phyloP scores from a whole-genome alignment of 2,888 invertebrate genomes.

The Holacanthella duospinosa region DNA sequence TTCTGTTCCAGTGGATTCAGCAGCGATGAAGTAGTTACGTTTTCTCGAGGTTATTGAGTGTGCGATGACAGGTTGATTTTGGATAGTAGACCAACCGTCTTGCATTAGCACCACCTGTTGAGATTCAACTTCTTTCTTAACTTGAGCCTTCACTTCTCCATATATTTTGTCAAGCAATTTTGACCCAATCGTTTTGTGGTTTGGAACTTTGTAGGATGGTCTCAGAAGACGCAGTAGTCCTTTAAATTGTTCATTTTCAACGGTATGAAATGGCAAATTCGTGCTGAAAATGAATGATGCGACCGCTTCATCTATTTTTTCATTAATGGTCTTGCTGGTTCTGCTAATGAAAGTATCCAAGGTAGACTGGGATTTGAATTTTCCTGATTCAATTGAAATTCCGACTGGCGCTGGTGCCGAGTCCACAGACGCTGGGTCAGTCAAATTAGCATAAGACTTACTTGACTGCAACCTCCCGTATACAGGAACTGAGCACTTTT shows the following conservation, averaged over 20 bases:
- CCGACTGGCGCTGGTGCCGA: too few relatives aligned
- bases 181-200: slow-evolving; percentile 4
- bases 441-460: too few relatives aligned
- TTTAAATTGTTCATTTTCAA: slow-evolving; percentile 16
- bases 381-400: too few relatives aligned
- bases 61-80: slow-evolving; percentile 16
- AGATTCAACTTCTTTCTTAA: neutral
- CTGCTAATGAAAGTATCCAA: too few relatives aligned
- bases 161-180: slow-evolving; percentile 10
- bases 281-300: slow-evolving; percentile 10
- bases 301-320: too few relatives aligned
- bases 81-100: slow-evolving; percentile 20
- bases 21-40: slow-evolving; percentile 9
- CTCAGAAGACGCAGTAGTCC: slow-evolving; percentile 1
- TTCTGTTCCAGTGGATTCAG: slow-evolving; percentile 7
- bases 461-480: too few relatives aligned
- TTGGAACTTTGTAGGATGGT: slow-evolving; percentile 14
- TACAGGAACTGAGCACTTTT: too few relatives aligned
- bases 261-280: slow-evolving; percentile 14
- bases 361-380: too few relatives aligned
- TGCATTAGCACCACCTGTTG: slow-evolving; percentile 15
- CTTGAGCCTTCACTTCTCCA: neutral
- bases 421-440: too few relatives aligned
- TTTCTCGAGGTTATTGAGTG: slow-evolving; percentile 10
- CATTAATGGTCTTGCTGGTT: too few relatives aligned